Conservation (phyloP, 2,797 vertebrate genomes). For the Pseudochirops cupreus region DNA sequence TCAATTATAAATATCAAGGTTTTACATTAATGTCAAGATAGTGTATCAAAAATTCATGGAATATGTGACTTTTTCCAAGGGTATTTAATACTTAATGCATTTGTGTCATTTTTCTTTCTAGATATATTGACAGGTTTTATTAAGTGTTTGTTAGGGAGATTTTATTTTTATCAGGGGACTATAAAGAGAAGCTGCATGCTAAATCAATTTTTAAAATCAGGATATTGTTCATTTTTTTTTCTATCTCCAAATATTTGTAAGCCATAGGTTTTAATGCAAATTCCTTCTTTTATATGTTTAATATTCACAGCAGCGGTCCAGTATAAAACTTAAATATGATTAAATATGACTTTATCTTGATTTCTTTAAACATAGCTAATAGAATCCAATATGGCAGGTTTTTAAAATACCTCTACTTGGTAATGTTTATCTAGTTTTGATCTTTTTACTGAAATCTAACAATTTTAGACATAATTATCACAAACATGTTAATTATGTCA, state of each 20-base stretch:
- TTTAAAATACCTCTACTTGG: constrained; percentile 79
- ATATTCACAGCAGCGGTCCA: constrained; percentile 69
- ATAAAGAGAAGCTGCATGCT: constrained; percentile 86
- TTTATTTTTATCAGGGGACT: constrained; percentile 88
- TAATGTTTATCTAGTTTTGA: constrained; percentile 67
- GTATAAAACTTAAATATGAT: constrained; percentile 80
- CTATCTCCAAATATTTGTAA: constrained; percentile 80
- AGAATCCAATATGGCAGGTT: constrained; percentile 75
- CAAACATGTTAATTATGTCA: constrained; percentile 73
- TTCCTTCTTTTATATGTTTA: constrained; percentile 82
- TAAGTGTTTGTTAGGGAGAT: constrained; percentile 91
- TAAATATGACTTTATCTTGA: constrained; percentile 80
- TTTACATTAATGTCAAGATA: constrained; percentile 93
- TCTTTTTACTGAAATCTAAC: constrained; percentile 80
- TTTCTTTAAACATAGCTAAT: constrained; percentile 79
- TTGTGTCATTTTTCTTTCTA: constrained; percentile 90
- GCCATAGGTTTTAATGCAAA: constrained; percentile 79
- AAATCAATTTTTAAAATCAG: constrained; percentile 87
- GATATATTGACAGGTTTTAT: constrained; percentile 92
- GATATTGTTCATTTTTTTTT: constrained; percentile 84
- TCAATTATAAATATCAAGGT: constrained; percentile 94
- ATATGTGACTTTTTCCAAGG: constrained; percentile 90
- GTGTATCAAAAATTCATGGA: constrained; percentile 93
- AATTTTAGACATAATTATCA: constrained; percentile 77
- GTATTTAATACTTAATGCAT: constrained; percentile 92